Base-by-base conservation (phyloP, 2,888 invertebrate genomes). In the Globia sparganii region DNA sequence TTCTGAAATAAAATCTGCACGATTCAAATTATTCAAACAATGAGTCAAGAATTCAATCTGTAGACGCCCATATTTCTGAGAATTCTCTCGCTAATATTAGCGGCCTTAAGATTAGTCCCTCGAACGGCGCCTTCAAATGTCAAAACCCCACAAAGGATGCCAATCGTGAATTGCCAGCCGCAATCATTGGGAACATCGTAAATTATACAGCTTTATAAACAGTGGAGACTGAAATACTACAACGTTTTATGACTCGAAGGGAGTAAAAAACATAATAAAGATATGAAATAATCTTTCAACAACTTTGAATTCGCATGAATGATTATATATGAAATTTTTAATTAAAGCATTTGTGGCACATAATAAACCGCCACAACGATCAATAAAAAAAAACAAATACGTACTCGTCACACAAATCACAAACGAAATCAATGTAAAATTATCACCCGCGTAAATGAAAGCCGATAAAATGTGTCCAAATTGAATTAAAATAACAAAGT, bases 81-180 rank as follows among this genome's bases (percentile, higher is more conserved):
- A 84, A 90, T 90, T 84, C 86, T 79, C 77, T 80, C 76, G 78
- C 81, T 90, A 90, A 89, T 88, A 88, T 84, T 83, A 81, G 83
- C 81, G 86, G 87, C 86, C 87, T 89, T 86, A 91, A 91, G 89
- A 90, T 90, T 89, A 87, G 88, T 90, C 89, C 90, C 90, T 90
- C 81, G 84, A 87, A 89, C 86, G 88, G 86, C 89, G 87, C 86
- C 86, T 89, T 75, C 88, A 92, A 94, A 94, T 93, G 93, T 91
- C 93, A 92, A 78, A 88, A 85, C 88, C 89, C 87, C 89, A 90
- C 91, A 90, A 93, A 90, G 92, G 91, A 93, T 91, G 90, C 88
- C 90, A 91, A 91, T 93, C 94, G 95, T 93, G 94, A 94, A 92
- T 93, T 93, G 89, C 92, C 93, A 93, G 88, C 85, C 88, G 89